Evolutionary conservation across 2,888 invertebrate species (phyloP).

Genomic region (Drosophila imparisetae): DNA sequence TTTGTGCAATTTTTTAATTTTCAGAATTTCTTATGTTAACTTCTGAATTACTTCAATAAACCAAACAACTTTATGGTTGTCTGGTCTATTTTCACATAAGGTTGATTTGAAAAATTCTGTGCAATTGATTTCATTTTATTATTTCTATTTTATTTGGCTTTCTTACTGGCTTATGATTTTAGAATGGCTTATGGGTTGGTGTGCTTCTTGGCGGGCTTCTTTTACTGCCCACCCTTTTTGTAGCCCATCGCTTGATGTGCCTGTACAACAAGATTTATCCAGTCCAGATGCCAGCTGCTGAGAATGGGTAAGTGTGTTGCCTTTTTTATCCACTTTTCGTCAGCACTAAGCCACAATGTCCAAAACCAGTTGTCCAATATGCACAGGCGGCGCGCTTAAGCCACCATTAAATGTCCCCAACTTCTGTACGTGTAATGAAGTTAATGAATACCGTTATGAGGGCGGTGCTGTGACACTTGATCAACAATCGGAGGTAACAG

Average conservation of each 20-base stretch:
- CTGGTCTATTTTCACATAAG: no score
- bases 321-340: neutral
- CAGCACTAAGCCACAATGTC: neutral
- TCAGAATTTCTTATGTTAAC: no score
- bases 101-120: no score
- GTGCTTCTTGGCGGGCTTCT: slow-evolving; percentile 92
- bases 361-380: neutral
- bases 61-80: no score
- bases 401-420: no score
- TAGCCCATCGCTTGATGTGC: slow-evolving; percentile 91
- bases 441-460: neutral
- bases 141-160: no score
- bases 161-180: neutral
- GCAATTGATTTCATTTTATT: no score
- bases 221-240: slow-evolving; percentile 92
- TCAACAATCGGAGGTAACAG: neutral
- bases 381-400: neutral
- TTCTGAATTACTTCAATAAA: no score
- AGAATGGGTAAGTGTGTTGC: slow-evolving; percentile 49
- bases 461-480: neutral
- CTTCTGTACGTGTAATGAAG: neutral
- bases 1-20: no score
- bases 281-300: slow-evolving; percentile 70
- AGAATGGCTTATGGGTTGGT: slow-evolving; percentile 98
- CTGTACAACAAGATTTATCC: slow-evolving; percentile 95